These are phyloP conservation scores for Argynnis bischoffii DNA, from an alignment of 2,888 invertebrate species.

Conservation along the genomic window DNA sequence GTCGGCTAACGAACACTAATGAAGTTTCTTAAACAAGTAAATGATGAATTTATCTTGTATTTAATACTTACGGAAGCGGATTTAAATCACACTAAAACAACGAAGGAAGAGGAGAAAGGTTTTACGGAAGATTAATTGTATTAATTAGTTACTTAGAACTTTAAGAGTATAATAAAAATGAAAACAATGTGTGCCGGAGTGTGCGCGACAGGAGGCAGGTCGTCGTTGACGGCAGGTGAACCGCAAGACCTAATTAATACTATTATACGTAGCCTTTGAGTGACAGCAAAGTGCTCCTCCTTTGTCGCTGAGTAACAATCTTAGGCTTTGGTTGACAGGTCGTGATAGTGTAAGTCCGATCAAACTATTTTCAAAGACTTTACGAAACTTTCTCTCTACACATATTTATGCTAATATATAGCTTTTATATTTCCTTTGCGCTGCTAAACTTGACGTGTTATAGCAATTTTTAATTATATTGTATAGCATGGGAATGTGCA, in stretches of 20 bases:
- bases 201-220: neutral
- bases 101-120: too few species aligned
- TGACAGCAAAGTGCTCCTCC: neutral
- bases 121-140: too few species aligned
- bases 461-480: too few species aligned
- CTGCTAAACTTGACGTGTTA: too few species aligned
- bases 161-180: too few species aligned
- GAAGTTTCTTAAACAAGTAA: neutral
- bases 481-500: too few species aligned
- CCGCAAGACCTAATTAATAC: slow-evolving; percentile 9
- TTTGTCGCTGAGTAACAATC: neutral
- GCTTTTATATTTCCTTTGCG: too few species aligned
- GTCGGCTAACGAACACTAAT: neutral
- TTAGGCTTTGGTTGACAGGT: neutral
- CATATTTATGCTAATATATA: neutral
- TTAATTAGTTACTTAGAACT: too few species aligned
- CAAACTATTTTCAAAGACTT: too few species aligned
- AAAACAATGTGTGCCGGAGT: too few species aligned
- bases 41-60: neutral
- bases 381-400: neutral
- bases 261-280: slow-evolving; percentile 9
- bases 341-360: neutral
- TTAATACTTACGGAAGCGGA: too few species aligned
- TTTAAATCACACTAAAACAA: too few species aligned
- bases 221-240: neutral